Base-by-base conservation (phyloP, 2,888 invertebrate genomes). In the Cantharis lateralis region DNA sequence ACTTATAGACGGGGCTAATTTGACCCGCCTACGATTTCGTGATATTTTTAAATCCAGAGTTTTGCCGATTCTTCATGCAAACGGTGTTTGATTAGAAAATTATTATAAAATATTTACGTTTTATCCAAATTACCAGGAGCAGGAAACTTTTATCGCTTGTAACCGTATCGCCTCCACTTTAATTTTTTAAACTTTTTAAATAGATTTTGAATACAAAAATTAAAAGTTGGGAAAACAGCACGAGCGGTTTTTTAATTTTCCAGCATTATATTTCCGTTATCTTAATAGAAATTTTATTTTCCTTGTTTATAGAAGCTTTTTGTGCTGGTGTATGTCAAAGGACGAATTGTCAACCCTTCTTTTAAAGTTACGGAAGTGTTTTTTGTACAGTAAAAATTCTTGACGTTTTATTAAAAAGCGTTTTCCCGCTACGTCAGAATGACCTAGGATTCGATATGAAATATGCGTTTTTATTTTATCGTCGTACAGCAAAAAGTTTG, bases 381-480 rank as follows among this genome's bases (percentile, higher is more conserved):
- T 66, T 66, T 66, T 20, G 13, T 66, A 66, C 24, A 20, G 24
- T 66, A 66, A 68, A 18, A 73, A 73, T 68, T 61, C 62, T 68
- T 20, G 48, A 73, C 73, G 32, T 69, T 73, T 68, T 68, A n/a
- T 70, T 62, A 62, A 26, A 61, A 66, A 63, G 26, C 70, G 62
- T 62, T 32, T 74, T 64, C 24, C 48, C 15, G 70, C 74, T 18
- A 70, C 26, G 70, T 70, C 74, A 70, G 32, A 70, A 69, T 74
- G 74, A 70, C 74, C 74, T 62, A 70, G 63, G 32, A 70, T 64
- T 63, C 32, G 32, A 26, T 70, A 11, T 74, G 74, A 74, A 74
- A 63, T 74, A 74, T 70, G 74, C 70, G 74, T 63, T 74, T 70
- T 74, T 68, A 70, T 74, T 70, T 72, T 66, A 71, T 16, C 48